Conservation (phyloP, 2,797 vertebrate genomes). For the Varecia variegata region DNA sequence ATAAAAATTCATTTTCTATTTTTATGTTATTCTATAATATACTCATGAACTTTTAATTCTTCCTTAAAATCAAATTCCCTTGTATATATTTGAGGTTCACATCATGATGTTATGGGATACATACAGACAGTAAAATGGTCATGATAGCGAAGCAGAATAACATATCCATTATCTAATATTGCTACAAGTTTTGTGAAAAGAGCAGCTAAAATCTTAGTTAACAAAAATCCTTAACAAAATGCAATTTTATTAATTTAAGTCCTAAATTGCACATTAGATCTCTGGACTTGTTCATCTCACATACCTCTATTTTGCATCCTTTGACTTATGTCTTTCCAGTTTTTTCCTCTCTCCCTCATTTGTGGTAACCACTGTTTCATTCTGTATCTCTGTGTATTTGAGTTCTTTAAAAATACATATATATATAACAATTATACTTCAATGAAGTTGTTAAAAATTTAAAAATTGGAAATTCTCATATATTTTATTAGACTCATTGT, state of each 20-base stretch:
- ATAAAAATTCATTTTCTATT: neutral
- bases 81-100: neutral
- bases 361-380: neutral
- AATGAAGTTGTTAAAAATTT: too few species aligned
- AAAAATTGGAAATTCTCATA: too few species aligned
- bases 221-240: neutral
- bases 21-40: neutral
- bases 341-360: neutral
- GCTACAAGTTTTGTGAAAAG: neutral
- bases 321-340: neutral
- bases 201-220: neutral
- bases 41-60: neutral
- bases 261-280: neutral
- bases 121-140: neutral
- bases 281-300: neutral
- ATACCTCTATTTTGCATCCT: neutral
- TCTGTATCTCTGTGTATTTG: neutral
- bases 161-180: neutral
- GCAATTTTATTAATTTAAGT: neutral
- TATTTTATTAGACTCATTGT: too few species aligned
- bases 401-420: neutral
- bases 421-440: too few species aligned
- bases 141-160: neutral
- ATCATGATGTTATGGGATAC: neutral
- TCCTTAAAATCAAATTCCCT: neutral